Percentiles rank a stretch among this genome's conserved stretches.
These are phyloP conservation scores for Drosophila trapezifrons DNA, from an alignment of 1,140 invertebrate species.

Conservation along the genomic window DNA sequence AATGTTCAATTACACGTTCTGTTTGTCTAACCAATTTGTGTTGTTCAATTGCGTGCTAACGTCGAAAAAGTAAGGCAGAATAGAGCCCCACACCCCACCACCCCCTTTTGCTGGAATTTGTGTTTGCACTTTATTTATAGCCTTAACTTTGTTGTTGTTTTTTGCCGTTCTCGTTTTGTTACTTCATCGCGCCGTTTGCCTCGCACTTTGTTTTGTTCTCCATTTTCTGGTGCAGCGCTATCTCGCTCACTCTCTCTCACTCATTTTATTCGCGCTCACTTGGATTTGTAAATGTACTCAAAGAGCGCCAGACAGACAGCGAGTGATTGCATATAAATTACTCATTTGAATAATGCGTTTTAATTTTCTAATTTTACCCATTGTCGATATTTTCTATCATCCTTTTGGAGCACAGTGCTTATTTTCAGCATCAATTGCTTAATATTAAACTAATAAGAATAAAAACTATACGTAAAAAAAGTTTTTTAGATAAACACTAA, in stretches of 20 bases:
- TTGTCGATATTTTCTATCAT: not conserved
- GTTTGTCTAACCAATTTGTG: constrained; percentile 47
- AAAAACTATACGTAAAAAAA: too few species aligned
- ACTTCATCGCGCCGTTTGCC: constrained; percentile 48
- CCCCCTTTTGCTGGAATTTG: constrained; percentile 32
- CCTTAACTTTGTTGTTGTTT: constrained; percentile 38
- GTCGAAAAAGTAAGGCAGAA: constrained; percentile 14
- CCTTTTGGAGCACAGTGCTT: not conserved
- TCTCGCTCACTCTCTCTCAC: constrained; percentile 4
- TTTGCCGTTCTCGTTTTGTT: constrained; percentile 40
- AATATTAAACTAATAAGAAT: too few species aligned
- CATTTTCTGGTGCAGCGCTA: constrained; percentile 45
- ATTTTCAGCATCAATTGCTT: not conserved
- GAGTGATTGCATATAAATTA: not conserved
- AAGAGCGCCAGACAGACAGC: not conserved
- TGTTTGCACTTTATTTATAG: constrained; percentile 64
- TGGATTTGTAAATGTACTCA: not conserved
- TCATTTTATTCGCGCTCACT: not conserved
- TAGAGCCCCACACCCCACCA: not conserved
- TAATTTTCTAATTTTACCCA: not conserved
- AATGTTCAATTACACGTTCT: constrained; percentile 25
- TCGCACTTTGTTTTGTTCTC: constrained; percentile 67
- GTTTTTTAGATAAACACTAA: too few species aligned
- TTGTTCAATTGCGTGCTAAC: constrained; percentile 42
- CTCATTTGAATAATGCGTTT: not conserved